A percentile compares a stretch with the other conserved stretches of the same genome.
phyloP scores from a whole-genome alignment of 2,797 vertebrate genomes.

The Sebastiscus tertius region DNA sequence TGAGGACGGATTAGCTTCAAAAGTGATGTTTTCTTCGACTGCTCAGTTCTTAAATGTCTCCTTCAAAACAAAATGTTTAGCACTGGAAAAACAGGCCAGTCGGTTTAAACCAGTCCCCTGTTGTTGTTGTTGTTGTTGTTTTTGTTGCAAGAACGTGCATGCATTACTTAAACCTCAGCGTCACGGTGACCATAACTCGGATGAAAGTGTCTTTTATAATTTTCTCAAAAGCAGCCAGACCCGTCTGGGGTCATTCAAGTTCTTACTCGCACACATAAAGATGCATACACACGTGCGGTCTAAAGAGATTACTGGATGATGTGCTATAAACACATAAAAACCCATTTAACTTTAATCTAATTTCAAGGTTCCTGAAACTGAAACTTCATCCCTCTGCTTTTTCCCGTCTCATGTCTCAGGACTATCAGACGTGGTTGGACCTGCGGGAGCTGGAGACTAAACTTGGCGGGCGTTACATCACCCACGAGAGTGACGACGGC shows the following conservation, averaged over 20 bases:
- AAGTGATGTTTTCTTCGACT: not conserved
- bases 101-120: not conserved
- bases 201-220: not conserved
- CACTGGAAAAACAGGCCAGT: not conserved
- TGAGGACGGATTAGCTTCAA: not conserved
- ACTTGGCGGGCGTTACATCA: constrained; percentile 89
- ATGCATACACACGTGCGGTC: not conserved
- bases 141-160: not conserved
- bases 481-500: constrained; percentile 90
- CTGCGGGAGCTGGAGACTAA: constrained; percentile 89
- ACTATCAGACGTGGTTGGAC: constrained; percentile 91
- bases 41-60: not conserved
- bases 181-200: not conserved
- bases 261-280: not conserved
- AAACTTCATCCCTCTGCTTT: constrained; percentile 20
- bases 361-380: constrained; percentile 27
- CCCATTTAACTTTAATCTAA: constrained; percentile 21
- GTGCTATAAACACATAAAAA: constrained; percentile 23
- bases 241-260: constrained; percentile 2
- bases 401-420: constrained; percentile 70
- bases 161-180: not conserved
- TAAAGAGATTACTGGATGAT: constrained; percentile 30
- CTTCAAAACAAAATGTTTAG: constrained; percentile 13
- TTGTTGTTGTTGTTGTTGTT: constrained; percentile 7
- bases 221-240: not conserved